These are phyloP conservation scores for Kryptopterus vitreolus DNA, from an alignment of 2,797 vertebrate species.

Conservation along the genomic window DNA sequence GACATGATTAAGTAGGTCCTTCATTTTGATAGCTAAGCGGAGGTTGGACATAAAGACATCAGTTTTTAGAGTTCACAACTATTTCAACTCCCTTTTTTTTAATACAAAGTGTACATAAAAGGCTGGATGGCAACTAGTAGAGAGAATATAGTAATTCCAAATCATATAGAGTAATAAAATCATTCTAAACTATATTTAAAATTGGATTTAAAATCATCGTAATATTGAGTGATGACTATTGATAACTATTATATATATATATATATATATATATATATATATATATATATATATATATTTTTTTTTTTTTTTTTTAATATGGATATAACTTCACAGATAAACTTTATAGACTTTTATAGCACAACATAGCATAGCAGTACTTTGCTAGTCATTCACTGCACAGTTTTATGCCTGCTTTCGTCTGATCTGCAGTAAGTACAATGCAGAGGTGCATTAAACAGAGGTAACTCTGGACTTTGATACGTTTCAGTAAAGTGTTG, in stretches of 20 bases:
- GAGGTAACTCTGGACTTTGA: conserved; percentile 78
- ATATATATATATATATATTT: too few species aligned
- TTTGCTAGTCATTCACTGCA: conserved; percentile 71
- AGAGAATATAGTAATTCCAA: not conserved
- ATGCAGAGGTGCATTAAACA: conserved; percentile 82
- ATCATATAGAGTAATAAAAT: too few species aligned
- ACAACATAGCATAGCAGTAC: conserved; percentile 43
- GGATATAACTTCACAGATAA: too few species aligned
- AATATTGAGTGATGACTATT: not conserved
- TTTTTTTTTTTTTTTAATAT: too few species aligned
- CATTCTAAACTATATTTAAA: too few species aligned
- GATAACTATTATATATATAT: too few species aligned
- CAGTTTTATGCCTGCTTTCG: conserved; percentile 79
- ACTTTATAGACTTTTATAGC: too few species aligned
- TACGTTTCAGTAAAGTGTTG: conserved; percentile 76
- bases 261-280: too few species aligned
- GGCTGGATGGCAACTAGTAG: not conserved
- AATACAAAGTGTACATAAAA: not conserved
- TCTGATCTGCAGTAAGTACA: conserved; percentile 77
- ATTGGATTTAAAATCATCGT: not conserved
- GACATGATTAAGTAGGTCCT: conserved; percentile 66
- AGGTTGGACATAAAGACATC: conserved; percentile 32
- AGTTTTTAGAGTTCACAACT: conserved; percentile 36
- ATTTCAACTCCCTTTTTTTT: conserved; percentile 4
- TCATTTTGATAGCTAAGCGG: conserved; percentile 68